A percentile compares a stretch with the other conserved stretches of the same genome.
phyloP scores from a whole-genome alignment of 2,888 invertebrate genomes.

The Unio delphinus region DNA sequence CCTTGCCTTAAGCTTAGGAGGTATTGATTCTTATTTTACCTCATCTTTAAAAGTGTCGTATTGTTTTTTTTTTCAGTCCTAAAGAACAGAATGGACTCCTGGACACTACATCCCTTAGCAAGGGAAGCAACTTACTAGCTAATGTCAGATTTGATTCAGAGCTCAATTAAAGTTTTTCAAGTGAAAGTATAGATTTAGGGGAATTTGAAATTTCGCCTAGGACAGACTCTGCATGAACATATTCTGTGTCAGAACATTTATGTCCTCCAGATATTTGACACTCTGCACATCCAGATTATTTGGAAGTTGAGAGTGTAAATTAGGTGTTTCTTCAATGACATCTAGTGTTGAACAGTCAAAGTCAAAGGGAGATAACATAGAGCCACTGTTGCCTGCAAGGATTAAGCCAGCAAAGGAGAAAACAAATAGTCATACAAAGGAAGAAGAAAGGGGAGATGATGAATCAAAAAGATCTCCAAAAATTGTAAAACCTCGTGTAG shows the following conservation, averaged over 20 bases:
- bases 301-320: constrained; percentile 54
- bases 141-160: constrained; percentile 66
- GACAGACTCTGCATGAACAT: constrained; percentile 16
- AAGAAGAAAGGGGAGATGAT: constrained; percentile 79
- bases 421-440: constrained; percentile 78
- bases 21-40: too few relatives aligned
- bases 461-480: constrained; percentile 21
- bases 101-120: not conserved
- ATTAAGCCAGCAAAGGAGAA: constrained; percentile 79
- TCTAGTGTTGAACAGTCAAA: constrained; percentile 11
- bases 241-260: constrained; percentile 14
- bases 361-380: constrained; percentile 50
- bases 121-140: constrained; percentile 45
- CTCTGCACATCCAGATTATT: constrained; percentile 42
- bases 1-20: too few relatives aligned
- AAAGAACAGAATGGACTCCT: too few relatives aligned
- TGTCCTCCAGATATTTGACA: constrained; percentile 26
- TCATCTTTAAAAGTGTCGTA: too few relatives aligned
- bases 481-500: too few relatives aligned
- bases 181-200: constrained; percentile 44
- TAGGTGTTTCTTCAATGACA: constrained; percentile 19
- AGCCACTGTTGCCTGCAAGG: constrained; percentile 77
- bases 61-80: too few relatives aligned
- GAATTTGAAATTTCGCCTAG: constrained; percentile 39
- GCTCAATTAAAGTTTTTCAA: constrained; percentile 48